Evolutionary conservation across 2,888 invertebrate genomes (phyloP).

Genomic region (Ischnus inquisitorius): DNA sequence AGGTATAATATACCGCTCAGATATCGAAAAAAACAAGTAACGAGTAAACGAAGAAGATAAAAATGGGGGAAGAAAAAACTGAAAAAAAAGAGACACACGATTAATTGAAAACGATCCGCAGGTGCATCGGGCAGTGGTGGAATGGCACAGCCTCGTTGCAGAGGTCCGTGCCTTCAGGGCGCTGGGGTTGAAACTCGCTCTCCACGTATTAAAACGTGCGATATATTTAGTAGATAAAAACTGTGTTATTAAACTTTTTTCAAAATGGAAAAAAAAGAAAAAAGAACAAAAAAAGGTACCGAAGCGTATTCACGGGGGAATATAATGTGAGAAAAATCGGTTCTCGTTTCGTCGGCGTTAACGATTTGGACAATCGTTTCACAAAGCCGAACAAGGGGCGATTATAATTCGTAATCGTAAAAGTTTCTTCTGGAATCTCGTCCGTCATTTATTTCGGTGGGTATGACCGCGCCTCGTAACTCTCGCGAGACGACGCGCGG

Average conservation of each 20-base stretch:
- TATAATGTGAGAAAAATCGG: slow-evolving; percentile 28
- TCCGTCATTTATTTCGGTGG: slow-evolving; percentile 69
- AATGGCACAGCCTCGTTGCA: slow-evolving; percentile 62
- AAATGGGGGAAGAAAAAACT: slow-evolving; percentile 1
- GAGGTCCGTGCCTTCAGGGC: slow-evolving; percentile 59
- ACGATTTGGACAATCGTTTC: slow-evolving; percentile 26
- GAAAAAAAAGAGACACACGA: slow-evolving; percentile 35
- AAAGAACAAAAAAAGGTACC: slow-evolving; percentile 30
- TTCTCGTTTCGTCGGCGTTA: slow-evolving; percentile 19
- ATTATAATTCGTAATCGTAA: slow-evolving; percentile 31
- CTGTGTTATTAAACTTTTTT: slow-evolving; percentile 66
- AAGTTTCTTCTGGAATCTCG: slow-evolving; percentile 64
- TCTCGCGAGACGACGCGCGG: slow-evolving; percentile 43
- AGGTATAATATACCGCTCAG: slow-evolving; percentile 69
- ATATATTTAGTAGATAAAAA: slow-evolving; percentile 63
- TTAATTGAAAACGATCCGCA: slow-evolving; percentile 47
- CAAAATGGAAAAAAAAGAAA: slow-evolving; percentile 41
- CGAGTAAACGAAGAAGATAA: slow-evolving; percentile 27
- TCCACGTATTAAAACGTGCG: slow-evolving; percentile 56
- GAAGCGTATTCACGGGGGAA: slow-evolving; percentile 55
- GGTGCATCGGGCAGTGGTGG: slow-evolving; percentile 54
- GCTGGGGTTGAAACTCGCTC: slow-evolving; percentile 63
- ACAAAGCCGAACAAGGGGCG: neutral
- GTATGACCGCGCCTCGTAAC: slow-evolving; percentile 53
- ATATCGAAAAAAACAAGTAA: slow-evolving; percentile 60